phyloP scores from a whole-genome alignment of 2,797 vertebrate species.

The Xiphophorus birchmanni region DNA sequence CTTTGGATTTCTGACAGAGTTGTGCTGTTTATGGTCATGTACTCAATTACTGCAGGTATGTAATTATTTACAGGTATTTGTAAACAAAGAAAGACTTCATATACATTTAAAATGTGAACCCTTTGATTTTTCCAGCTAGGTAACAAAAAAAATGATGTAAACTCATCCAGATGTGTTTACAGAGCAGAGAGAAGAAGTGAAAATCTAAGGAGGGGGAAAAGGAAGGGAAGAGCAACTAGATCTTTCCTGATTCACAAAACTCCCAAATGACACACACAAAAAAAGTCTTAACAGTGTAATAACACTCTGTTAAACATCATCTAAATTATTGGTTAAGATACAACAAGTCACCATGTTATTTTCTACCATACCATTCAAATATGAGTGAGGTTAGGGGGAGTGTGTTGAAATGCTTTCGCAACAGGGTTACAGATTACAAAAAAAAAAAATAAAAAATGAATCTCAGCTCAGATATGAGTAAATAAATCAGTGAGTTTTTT shows the following conservation, averaged over 20 bases:
- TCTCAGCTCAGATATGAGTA: background rate
- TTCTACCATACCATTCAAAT: background rate
- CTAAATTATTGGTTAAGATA: background rate
- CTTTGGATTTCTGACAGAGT: background rate
- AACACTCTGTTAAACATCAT: background rate
- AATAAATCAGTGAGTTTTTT: background rate
- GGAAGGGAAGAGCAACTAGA: slow-evolving; percentile 20
- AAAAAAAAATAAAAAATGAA: background rate
- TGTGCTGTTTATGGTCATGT: slow-evolving; percentile 14
- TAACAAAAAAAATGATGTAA: slow-evolving; percentile 47
- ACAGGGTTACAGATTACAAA: background rate
- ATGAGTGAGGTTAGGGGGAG: background rate
- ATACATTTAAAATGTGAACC: background rate
- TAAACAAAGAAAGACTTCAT: background rate
- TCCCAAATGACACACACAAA: background rate
- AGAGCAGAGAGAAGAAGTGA: slow-evolving; percentile 11
- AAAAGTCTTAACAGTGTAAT: background rate
- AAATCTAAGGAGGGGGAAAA: slow-evolving; percentile 1
- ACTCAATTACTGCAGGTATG: background rate
- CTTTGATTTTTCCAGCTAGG: slow-evolving; percentile 10
- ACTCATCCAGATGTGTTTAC: slow-evolving; percentile 47
- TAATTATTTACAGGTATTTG: slow-evolving; percentile 37
- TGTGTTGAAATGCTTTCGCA: background rate
- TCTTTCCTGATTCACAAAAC: slow-evolving; percentile 19
- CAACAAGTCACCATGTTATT: background rate